phyloP scores from a whole-genome alignment of 2,113 vertebrate genomes.

The Trogon surrucura region DNA sequence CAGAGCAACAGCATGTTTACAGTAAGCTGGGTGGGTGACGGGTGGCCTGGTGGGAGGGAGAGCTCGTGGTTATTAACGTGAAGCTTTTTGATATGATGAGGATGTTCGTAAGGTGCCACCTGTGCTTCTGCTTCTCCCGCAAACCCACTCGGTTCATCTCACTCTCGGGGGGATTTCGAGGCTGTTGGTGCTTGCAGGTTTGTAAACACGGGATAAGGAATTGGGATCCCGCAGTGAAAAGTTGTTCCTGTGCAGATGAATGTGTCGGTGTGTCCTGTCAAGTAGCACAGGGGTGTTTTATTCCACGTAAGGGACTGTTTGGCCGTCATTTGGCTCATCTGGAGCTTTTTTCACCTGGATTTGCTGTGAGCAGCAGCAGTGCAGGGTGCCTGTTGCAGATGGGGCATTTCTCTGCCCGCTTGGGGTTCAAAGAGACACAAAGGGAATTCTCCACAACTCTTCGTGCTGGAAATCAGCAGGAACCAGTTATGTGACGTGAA shows the following conservation, averaged over 20 bases:
- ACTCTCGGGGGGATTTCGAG: fast-evolving
- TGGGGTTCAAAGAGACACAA: background rate
- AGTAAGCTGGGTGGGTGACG: constrained; percentile 8
- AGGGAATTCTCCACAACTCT: background rate
- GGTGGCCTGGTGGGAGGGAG: background rate
- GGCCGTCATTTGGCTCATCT: too few species aligned
- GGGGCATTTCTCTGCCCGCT: background rate
- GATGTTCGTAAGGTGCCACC: background rate
- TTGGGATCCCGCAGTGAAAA: fast-evolving
- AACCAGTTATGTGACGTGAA: fast-evolving
- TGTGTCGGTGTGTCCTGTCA: background rate
- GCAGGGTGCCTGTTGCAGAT: background rate
- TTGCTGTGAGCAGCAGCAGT: background rate
- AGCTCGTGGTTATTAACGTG: background rate
- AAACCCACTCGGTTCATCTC: background rate
- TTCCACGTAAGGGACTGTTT: fast-evolving
- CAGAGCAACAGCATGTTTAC: constrained; percentile 26
- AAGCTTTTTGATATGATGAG: background rate
- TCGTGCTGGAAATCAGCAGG: background rate
- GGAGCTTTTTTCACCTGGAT: fast-evolving
- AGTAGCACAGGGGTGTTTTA: background rate
- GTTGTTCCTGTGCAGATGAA: background rate
- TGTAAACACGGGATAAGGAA: fast-evolving
- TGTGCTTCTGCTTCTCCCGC: background rate
- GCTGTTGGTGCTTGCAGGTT: background rate